Conservation (phyloP, 2,797 vertebrate species). For the Rhincodon typus region DNA sequence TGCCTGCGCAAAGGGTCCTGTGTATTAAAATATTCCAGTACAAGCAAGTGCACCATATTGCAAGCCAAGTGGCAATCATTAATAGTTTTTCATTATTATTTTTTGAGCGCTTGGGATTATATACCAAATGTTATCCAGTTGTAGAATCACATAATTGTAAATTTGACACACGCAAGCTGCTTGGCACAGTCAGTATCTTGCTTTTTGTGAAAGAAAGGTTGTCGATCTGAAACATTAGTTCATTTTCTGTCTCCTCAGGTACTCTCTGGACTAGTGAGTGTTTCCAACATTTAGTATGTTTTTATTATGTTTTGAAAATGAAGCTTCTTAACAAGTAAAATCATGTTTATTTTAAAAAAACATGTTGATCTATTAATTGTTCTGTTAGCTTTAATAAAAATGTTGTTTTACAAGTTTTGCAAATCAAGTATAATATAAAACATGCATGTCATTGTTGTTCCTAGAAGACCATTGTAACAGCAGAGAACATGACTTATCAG, state of each 20-base stretch:
- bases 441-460: conserved; percentile 41
- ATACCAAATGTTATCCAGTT: no score
- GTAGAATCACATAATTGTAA: no score
- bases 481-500: conserved; percentile 47
- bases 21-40: no score
- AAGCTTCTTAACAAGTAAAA: background rate
- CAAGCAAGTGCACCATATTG: no score
- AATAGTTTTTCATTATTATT: no score
- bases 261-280: background rate
- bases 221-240: background rate
- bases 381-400: background rate
- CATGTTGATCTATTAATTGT: background rate
- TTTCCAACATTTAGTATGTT: background rate
- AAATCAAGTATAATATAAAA: background rate
- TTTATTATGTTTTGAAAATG: background rate
- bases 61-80: no score
- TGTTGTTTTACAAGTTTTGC: background rate
- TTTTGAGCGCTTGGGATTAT: no score
- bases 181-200: no score
- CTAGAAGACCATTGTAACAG: conserved; percentile 60
- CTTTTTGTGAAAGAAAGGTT: background rate
- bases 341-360: background rate
- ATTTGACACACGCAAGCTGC: no score
- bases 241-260: no score
- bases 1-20: no score